phyloP scores from a whole-genome alignment of 2,888 invertebrate genomes.

The Netelia virgata region DNA sequence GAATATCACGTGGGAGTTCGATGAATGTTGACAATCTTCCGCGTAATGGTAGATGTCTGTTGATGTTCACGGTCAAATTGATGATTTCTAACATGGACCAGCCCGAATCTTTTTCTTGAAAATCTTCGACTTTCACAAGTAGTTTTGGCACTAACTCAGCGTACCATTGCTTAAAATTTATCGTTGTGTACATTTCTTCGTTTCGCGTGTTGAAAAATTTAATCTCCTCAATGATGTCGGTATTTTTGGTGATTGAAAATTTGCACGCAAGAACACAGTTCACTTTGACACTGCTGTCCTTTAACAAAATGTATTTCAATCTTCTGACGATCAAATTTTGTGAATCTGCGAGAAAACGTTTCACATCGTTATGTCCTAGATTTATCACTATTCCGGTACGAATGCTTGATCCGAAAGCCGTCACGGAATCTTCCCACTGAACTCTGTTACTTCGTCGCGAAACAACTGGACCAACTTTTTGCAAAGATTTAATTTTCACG shows the following conservation, averaged over 20 bases:
- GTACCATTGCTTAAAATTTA: no score
- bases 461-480: neutral
- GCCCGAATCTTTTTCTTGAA: constrained; percentile 71
- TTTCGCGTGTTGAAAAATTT: no score
- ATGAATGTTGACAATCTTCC: constrained; percentile 53
- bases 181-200: no score
- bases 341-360: constrained; percentile 22
- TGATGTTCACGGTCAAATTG: constrained; percentile 49
- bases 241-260: constrained; percentile 26
- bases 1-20: constrained; percentile 59
- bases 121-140: constrained; percentile 69
- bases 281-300: constrained; percentile 26
- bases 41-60: constrained; percentile 47
- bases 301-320: constrained; percentile 11
- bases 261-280: constrained; percentile 29
- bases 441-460: neutral
- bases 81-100: constrained; percentile 70
- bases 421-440: neutral
- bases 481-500: no score
- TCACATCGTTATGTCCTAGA: constrained; percentile 25
- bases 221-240: constrained; percentile 35
- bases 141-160: no score
- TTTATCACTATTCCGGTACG: neutral
- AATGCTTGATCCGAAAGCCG: neutral
- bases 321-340: neutral